Evolutionary conservation across 2,888 invertebrate species (phyloP).

Genomic region (Leuctra nigra): DNA sequence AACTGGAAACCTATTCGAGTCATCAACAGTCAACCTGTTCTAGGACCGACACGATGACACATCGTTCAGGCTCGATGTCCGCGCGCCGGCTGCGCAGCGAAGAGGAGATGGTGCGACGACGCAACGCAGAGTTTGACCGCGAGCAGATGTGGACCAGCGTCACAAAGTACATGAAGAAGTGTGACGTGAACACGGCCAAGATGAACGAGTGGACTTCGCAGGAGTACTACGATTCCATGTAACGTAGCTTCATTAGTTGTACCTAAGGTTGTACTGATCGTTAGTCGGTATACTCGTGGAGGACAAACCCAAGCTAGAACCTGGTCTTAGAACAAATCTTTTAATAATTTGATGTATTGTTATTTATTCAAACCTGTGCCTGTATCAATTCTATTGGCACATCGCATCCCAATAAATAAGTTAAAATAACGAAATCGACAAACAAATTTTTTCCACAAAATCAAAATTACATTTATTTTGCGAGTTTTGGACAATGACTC

Average conservation of each 20-base stretch:
- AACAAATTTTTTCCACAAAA: no score
- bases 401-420: no score
- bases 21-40: no score
- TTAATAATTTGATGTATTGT: no score
- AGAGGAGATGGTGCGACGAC: slow-evolving; percentile 22
- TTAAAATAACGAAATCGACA: no score
- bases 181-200: slow-evolving; percentile 25
- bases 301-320: no score
- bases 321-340: no score
- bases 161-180: slow-evolving; percentile 23
- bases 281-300: not conserved
- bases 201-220: slow-evolving; percentile 23
- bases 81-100: slow-evolving; percentile 3
- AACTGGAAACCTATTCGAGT: no score
- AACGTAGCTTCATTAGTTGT: not conserved
- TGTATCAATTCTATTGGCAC: no score
- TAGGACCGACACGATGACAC: not conserved
- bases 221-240: slow-evolving; percentile 2
- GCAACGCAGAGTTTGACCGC: slow-evolving; percentile 22
- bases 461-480: no score
- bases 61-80: not conserved
- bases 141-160: slow-evolving; percentile 21
- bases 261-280: not conserved
- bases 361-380: not conserved
- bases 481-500: no score